Evolutionary conservation across 2,797 vertebrate genomes (phyloP).

Genomic region (Nothura maculosa): DNA sequence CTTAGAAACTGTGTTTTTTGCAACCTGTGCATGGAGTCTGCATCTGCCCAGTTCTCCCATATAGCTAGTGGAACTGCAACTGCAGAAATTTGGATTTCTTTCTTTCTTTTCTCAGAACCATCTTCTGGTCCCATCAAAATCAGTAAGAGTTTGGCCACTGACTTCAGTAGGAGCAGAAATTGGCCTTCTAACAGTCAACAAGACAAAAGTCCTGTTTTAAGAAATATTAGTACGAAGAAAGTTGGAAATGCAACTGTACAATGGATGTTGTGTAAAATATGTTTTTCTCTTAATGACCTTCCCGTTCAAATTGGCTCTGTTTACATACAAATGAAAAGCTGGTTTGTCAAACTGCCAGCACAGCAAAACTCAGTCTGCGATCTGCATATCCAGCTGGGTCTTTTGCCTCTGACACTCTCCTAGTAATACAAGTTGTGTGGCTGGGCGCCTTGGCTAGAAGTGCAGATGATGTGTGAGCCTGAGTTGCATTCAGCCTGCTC

Average conservation of each 20-base stretch:
- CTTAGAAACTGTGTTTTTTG: neutral
- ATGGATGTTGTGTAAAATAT: constrained; percentile 61
- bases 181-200: constrained; percentile 10
- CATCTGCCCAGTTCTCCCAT: neutral
- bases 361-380: constrained; percentile 59
- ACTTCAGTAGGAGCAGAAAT: neutral
- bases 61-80: neutral
- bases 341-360: constrained; percentile 66
- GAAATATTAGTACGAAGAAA: constrained; percentile 2
- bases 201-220: neutral
- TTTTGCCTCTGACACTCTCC: constrained; percentile 72
- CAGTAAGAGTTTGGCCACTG: neutral
- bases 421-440: constrained; percentile 62
- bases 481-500: constrained; percentile 45
- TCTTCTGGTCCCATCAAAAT: neutral
- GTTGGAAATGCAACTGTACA: constrained; percentile 44
- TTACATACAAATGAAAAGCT: constrained; percentile 70
- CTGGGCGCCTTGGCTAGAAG: constrained; percentile 55
- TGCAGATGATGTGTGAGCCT: constrained; percentile 53
- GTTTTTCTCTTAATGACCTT: constrained; percentile 71
- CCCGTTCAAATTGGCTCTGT: constrained; percentile 70
- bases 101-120: neutral
- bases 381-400: constrained; percentile 66
- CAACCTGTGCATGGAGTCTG: neutral
- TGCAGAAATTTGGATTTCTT: neutral